Conservation (phyloP, 2,113 vertebrate genomes). For the human region DNA sequence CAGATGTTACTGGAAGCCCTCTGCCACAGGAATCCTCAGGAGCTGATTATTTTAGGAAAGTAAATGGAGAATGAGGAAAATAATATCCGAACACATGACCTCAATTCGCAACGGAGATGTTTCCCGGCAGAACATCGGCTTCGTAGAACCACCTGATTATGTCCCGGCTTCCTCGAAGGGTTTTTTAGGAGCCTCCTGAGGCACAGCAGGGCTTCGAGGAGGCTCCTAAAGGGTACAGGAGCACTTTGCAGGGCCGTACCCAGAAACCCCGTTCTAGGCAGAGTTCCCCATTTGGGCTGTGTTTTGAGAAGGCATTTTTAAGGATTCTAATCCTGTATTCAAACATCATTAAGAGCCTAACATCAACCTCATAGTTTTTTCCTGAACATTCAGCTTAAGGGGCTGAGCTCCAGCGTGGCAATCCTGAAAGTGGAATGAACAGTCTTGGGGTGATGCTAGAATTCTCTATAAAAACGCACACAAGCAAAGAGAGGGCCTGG, state of each 20-base stretch:
- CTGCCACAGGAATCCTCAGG: slow-evolving; percentile 70
- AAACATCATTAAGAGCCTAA: background rate
- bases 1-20: slow-evolving; percentile 81
- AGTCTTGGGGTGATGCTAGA: background rate
- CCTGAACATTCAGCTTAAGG: background rate
- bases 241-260: background rate
- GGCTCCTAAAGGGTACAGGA: background rate
- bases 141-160: slow-evolving; percentile 64
- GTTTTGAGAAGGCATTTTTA: background rate
- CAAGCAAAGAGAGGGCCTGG: background rate
- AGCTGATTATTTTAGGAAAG: slow-evolving; percentile 74
- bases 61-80: slow-evolving; percentile 68
- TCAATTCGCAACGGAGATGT: slow-evolving; percentile 73
- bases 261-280: background rate
- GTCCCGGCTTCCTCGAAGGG: background rate
- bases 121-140: slow-evolving; percentile 43
- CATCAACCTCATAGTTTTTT: background rate
- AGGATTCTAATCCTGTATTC: background rate
- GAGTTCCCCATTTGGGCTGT: background rate
- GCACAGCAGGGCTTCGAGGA: background rate
- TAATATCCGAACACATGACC: slow-evolving; percentile 72
- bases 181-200: background rate
- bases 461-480: background rate
- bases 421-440: background rate
- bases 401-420: fast-evolving